phyloP scores from a whole-genome alignment of 2,797 vertebrate genomes.

The Merluccius polli region DNA sequence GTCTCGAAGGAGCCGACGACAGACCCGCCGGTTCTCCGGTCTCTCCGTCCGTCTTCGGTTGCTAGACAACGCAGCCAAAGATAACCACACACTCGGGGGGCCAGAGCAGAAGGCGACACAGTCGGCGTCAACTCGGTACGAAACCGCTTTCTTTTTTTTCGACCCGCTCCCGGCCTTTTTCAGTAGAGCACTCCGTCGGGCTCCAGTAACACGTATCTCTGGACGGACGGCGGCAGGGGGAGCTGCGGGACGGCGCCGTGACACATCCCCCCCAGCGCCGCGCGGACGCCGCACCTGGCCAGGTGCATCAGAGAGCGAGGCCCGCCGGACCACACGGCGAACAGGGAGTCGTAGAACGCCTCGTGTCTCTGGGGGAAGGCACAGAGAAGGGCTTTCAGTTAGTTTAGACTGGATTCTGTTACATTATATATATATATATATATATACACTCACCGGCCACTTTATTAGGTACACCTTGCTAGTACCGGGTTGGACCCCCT shows the following conservation, averaged over 20 bases:
- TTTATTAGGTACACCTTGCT: too few relatives aligned
- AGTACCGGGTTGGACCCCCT: too few relatives aligned
- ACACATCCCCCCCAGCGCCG: slow-evolving; percentile 63
- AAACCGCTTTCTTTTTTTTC: too few relatives aligned
- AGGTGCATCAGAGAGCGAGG: slow-evolving; percentile 90
- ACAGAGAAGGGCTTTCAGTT: not conserved
- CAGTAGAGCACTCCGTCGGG: slow-evolving; percentile 81
- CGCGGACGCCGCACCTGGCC: slow-evolving; percentile 80
- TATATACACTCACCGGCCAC: too few relatives aligned
- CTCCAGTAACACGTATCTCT: slow-evolving; percentile 84
- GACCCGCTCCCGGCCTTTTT: slow-evolving; percentile 8
- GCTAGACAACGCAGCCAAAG: not conserved
- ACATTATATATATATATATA: not conserved
- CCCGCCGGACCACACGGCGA: slow-evolving; percentile 78
- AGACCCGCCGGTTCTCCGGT: not conserved
- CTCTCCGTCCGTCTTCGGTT: not conserved
- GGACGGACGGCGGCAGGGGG: slow-evolving; percentile 76
- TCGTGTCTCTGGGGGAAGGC: slow-evolving; percentile 70
- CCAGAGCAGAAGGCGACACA: not conserved
- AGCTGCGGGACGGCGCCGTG: slow-evolving; percentile 73
- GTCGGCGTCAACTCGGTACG: not conserved
- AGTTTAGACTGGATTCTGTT: not conserved
- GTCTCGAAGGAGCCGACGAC: not conserved
- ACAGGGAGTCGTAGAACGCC: slow-evolving; percentile 89
- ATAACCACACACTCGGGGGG: not conserved